phyloP scores from a whole-genome alignment of 2,797 vertebrate species.

The Cyprinella venusta region DNA sequence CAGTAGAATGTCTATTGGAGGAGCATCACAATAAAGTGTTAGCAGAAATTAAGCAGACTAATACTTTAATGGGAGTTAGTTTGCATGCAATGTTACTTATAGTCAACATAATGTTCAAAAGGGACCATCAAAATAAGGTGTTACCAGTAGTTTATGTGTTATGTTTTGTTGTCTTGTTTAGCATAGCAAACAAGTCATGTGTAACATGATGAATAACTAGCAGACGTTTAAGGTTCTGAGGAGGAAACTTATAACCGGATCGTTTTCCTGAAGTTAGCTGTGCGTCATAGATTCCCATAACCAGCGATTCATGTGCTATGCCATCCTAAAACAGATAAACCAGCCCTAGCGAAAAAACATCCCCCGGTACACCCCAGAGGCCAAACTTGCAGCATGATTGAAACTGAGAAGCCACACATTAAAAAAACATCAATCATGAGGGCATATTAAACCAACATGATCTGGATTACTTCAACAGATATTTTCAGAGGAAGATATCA shows the following conservation, averaged over 20 bases:
- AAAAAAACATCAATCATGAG: constrained; percentile 42
- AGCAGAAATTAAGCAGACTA: no score
- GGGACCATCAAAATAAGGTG: no score
- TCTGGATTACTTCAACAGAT: constrained; percentile 32
- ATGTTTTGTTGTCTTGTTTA: constrained; percentile 22
- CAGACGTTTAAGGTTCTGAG: constrained; percentile 3
- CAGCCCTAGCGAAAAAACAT: constrained; percentile 30
- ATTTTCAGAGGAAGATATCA: constrained; percentile 19
- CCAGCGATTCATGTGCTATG: constrained; percentile 37
- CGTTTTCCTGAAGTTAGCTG: constrained; percentile 31
- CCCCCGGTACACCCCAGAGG: constrained; percentile 25
- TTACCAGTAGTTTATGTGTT: background rate
- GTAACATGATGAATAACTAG: constrained; percentile 16
- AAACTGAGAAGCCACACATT: constrained; percentile 51
- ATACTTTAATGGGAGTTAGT: no score
- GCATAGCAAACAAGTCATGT: background rate
- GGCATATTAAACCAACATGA: constrained; percentile 35
- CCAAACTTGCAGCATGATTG: constrained; percentile 35
- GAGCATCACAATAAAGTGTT: no score
- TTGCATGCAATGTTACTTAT: no score
- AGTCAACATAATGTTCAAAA: no score
- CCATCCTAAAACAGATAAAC: constrained; percentile 54
- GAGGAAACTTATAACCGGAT: background rate
- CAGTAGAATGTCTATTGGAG: no score
- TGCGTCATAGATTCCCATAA: constrained; percentile 35